Evolutionary conservation across 2,888 invertebrate species (phyloP).

Genomic region (Tinea semifulvella): DNA sequence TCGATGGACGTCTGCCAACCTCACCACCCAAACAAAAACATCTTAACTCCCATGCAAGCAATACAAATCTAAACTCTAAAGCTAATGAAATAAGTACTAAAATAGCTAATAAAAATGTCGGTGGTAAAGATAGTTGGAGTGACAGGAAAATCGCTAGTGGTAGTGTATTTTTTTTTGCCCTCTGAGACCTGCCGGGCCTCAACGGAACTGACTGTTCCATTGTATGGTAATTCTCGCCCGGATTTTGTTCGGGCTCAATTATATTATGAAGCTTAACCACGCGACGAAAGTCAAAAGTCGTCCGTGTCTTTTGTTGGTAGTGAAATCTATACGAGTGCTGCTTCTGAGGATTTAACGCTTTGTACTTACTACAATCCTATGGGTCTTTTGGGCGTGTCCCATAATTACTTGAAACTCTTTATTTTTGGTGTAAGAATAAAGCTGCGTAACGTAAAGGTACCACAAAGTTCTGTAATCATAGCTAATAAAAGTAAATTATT

Average conservation of each 20-base stretch:
- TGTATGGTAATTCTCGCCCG: conserved; percentile 64
- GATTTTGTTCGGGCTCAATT: conserved; percentile 65
- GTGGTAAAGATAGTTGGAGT: conserved; percentile 24
- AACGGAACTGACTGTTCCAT: conserved; percentile 60
- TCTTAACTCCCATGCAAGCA: conserved; percentile 21
- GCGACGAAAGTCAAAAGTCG: conserved; percentile 61
- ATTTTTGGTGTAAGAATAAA: too few species aligned
- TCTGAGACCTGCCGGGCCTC: conserved; percentile 58
- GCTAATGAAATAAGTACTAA: background rate
- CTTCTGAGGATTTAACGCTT: conserved; percentile 9
- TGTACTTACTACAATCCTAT: conserved; percentile 2
- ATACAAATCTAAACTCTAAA: conserved; percentile 16
- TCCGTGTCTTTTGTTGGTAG: conserved; percentile 41
- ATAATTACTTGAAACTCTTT: too few species aligned
- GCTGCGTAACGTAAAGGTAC: too few species aligned
- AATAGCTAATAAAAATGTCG: background rate
- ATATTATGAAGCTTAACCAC: conserved; percentile 63
- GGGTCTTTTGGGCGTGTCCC: too few species aligned
- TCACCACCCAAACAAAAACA: conserved; percentile 24
- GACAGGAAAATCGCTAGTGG: conserved; percentile 34
- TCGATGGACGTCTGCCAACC: conserved; percentile 61
- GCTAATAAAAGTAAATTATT: too few species aligned
- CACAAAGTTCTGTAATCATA: too few species aligned
- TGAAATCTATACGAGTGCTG: conserved; percentile 10
- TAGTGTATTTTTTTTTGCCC: conserved; percentile 59